A percentile compares a stretch with the other conserved stretches of the same genome.
Conservation (phyloP, 2,113 vertebrate species). For the Tyto alba region DNA sequence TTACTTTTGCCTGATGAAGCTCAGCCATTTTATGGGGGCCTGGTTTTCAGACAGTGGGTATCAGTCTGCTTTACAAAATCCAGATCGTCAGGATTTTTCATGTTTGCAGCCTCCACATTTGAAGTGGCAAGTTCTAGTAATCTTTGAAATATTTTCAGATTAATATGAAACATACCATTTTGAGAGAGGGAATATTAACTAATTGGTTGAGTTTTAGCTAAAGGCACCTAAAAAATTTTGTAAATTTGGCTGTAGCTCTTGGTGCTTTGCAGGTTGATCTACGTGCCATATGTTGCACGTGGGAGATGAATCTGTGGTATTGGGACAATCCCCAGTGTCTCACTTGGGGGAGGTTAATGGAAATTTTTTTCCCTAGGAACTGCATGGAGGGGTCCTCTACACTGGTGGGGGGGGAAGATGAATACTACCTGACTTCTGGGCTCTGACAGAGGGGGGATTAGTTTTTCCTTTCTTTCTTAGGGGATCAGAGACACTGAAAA, state of each 20-base stretch:
- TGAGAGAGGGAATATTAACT: not conserved
- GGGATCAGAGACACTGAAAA: not conserved
- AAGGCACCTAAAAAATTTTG: not conserved
- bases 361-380: not conserved
- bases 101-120: not conserved
- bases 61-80: not conserved
- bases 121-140: not conserved
- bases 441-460: not conserved
- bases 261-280: not conserved
- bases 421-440: not conserved
- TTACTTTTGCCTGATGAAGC: not conserved
- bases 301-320: fast-evolving
- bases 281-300: fast-evolving
- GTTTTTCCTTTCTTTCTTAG: not conserved
- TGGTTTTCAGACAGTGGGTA: not conserved
- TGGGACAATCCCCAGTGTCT: not conserved
- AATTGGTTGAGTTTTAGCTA: not conserved
- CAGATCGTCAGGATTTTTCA: not conserved
- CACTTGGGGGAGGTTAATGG: not conserved
- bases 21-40: not conserved
- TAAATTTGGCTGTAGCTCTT: not conserved
- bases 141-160: not conserved
- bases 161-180: not conserved
- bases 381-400: fast-evolving
- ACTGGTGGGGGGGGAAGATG: too few species aligned